phyloP scores from a whole-genome alignment of 2,888 invertebrate species.

The Spodoptera littoralis region DNA sequence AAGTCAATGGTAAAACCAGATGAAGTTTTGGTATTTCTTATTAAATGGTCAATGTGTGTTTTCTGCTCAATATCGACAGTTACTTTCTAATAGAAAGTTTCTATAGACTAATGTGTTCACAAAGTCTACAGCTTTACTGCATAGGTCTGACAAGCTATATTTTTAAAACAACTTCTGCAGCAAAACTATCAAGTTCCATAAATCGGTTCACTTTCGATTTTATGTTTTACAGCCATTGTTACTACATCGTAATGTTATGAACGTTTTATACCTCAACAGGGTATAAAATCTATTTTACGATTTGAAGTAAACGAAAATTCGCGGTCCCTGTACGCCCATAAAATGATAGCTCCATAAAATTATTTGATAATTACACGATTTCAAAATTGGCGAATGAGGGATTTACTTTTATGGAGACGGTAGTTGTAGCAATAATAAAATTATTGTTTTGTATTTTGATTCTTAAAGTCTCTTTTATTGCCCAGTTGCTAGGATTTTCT shows the following conservation, averaged over 20 bases:
- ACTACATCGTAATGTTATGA: conserved; percentile 46
- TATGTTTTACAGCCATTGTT: conserved; percentile 44
- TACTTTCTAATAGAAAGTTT: too few relatives aligned
- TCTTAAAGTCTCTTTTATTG: too few relatives aligned
- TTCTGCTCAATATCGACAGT: too few relatives aligned
- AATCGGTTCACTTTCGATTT: conserved; percentile 39
- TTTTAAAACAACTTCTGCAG: background rate
- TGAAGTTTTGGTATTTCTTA: too few relatives aligned
- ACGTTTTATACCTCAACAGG: conserved; percentile 52
- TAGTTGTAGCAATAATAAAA: too few relatives aligned
- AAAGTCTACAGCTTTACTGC: too few relatives aligned
- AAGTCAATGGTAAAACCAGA: too few relatives aligned
- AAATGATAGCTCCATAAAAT: conserved; percentile 30
- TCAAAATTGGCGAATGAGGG: conserved; percentile 17
- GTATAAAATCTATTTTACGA: conserved; percentile 56
- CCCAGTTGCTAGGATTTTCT: too few relatives aligned
- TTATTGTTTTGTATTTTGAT: too few relatives aligned
- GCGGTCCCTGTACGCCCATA: conserved; percentile 23
- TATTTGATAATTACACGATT: conserved; percentile 35
- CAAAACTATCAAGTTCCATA: conserved; percentile 36
- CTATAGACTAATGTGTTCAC: too few relatives aligned
- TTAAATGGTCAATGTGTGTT: too few relatives aligned
- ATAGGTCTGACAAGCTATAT: too few relatives aligned
- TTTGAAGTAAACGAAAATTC: conserved; percentile 45
- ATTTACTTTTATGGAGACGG: background rate